phyloP scores from a whole-genome alignment of 1,140 invertebrate species.

The Brachionus manjavacas region DNA sequence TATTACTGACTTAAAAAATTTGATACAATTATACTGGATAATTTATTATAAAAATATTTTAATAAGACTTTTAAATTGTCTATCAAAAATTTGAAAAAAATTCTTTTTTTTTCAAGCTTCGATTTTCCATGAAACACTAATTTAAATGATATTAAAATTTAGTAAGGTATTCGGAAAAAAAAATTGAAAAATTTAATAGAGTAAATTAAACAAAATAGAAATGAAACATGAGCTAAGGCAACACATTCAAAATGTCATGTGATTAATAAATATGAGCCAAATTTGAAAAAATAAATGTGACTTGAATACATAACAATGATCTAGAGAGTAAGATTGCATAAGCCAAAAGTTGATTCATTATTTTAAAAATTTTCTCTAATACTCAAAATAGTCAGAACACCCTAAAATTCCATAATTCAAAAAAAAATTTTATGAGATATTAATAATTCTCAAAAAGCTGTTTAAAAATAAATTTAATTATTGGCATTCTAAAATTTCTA shows the following conservation, averaged over 20 bases:
- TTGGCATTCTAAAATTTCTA: background rate
- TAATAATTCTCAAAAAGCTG: background rate
- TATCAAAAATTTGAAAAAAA: background rate
- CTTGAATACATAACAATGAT: background rate
- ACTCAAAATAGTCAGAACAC: background rate
- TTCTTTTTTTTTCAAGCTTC: background rate
- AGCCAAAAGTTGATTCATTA: background rate
- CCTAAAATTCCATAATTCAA: background rate
- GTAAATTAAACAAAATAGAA: background rate
- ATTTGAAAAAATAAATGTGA: background rate
- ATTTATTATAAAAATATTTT: slow-evolving; percentile 38
- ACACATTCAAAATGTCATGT: background rate
- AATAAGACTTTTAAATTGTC: background rate
- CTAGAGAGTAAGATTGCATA: background rate
- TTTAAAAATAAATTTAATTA: background rate
- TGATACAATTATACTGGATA: slow-evolving; percentile 44
- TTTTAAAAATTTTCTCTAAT: background rate
- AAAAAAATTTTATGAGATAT: background rate
- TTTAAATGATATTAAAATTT: too few relatives aligned
- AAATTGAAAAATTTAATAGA: background rate
- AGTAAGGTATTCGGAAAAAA: too few relatives aligned
- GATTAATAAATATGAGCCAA: background rate
- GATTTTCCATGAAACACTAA: background rate
- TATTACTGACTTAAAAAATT: slow-evolving; percentile 30
- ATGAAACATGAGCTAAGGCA: background rate